Base-by-base conservation (phyloP, 1,140 invertebrate species). In the Dendroctonus ponderosae region DNA sequence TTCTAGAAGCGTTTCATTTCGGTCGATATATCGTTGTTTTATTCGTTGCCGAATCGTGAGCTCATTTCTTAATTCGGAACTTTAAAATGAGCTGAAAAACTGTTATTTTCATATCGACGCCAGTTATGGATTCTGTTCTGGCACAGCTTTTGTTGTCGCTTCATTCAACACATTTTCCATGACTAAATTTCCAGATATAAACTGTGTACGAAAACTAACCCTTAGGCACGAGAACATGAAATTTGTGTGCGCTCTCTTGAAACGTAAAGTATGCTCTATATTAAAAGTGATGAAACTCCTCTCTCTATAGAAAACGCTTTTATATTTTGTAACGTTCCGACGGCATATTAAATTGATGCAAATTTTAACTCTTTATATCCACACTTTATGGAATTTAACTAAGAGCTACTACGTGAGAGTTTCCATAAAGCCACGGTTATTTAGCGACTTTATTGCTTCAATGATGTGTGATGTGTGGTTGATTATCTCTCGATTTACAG, bases 331-430 rank as follows among this genome's bases (percentile, higher is more conserved):
- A 62, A 41, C 49, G 26, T 62, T 62, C 52, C 61, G 61, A 62
- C 49, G 43, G 61, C 42, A 62, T 62, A 62, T 62, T 62, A 62
- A 62, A 62, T 62, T 62, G 61, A 62, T 62, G 61, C 61, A 62
- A 62, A 62, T 62, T 62, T 62, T 62, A 43, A 62, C 49, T 62
- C 61, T 62, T 62, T 52, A 62, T 62, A 62, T 53, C 48, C 49
- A 44, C 61, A 62, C 61, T 62, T 62, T 62, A 62, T 62, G 50
- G 48, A 51, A 62, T 62, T 62, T 62, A 62, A 62, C 61, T 62
- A 62, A 62, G 44, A 62, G 61, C 50, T 43, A 60, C 48, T 48
- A 60, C 58, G 58, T 43, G 58, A 43, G 58, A 60, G 58, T 43
- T 60, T 48, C 43, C 42, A 60, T 11, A 60, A 41, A 46, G 42